Percentiles rank a stretch among this genome's conserved stretches.
Conservation (phyloP, 2,113 vertebrate species). For the Alouatta palliata region DNA sequence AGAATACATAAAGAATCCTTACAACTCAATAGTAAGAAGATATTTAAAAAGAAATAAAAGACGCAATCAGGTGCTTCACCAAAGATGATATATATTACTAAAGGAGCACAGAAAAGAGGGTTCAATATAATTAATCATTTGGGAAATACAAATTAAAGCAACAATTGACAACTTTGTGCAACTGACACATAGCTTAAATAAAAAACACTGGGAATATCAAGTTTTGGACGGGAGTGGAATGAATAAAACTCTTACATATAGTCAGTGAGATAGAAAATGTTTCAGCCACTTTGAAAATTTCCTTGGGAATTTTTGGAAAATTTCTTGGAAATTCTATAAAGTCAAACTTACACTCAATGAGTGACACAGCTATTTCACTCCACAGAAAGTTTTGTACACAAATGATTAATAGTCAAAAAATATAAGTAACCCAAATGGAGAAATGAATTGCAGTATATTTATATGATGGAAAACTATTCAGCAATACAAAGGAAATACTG, state of each 20-base stretch:
- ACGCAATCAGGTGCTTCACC: neutral
- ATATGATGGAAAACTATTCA: neutral
- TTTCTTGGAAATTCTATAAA: neutral
- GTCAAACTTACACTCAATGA: neutral
- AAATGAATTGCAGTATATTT: neutral
- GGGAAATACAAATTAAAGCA: neutral
- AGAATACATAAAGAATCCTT: neutral
- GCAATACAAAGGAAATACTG: neutral
- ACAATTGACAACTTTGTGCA: neutral
- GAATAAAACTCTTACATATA: neutral
- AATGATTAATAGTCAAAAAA: neutral
- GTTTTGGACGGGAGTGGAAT: neutral
- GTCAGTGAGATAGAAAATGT: neutral
- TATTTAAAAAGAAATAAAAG: neutral
- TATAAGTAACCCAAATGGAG: neutral
- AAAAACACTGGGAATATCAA: neutral
- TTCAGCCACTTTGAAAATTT: neutral
- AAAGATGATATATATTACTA: neutral
- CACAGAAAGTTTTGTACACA: neutral
- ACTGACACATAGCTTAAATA: neutral
- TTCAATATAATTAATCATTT: neutral
- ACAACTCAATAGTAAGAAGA: neutral
- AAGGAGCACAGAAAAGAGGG: neutral
- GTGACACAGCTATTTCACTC: neutral
- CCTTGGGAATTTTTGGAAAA: neutral